Evolutionary conservation across 1,140 invertebrate species (phyloP).

Genomic region (Mylabris phalerata): DNA sequence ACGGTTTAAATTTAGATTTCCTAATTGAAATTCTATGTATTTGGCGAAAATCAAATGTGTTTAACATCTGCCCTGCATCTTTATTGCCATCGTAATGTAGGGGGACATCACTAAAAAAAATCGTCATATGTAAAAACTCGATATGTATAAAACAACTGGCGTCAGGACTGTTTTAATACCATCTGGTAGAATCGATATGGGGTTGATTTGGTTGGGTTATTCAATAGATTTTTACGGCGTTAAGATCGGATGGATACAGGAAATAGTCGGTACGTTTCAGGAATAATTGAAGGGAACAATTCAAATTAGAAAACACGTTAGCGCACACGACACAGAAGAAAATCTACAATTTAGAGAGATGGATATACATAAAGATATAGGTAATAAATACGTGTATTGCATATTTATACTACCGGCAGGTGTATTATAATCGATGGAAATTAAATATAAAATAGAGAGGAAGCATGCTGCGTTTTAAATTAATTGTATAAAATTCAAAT

Average conservation of each 20-base stretch:
- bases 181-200: not conserved
- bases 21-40: too few relatives aligned
- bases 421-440: not conserved
- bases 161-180: slow-evolving; percentile 4
- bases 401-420: slow-evolving; percentile 1
- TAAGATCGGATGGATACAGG: not conserved
- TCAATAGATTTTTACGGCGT: not conserved
- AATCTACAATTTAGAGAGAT: too few relatives aligned
- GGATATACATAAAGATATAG: too few relatives aligned
- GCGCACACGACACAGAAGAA: too few relatives aligned
- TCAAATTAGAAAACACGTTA: not conserved
- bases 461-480: too few relatives aligned
- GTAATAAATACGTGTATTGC: not conserved
- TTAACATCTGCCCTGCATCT: slow-evolving; percentile 8
- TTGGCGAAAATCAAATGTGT: not conserved
- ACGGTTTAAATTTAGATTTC: too few relatives aligned
- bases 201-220: too few relatives aligned
- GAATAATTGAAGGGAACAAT: slow-evolving; percentile 7
- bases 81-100: not conserved
- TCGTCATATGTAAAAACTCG: slow-evolving; percentile 1
- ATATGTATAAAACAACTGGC: slow-evolving; percentile 5
- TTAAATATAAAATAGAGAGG: too few relatives aligned
- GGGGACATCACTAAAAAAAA: not conserved
- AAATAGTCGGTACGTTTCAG: slow-evolving; percentile 1
- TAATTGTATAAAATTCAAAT: too few relatives aligned